A percentile compares a stretch with the other conserved stretches of the same genome.
phyloP scores from a whole-genome alignment of 2,888 invertebrate species.

The Crossocerus cetratus region DNA sequence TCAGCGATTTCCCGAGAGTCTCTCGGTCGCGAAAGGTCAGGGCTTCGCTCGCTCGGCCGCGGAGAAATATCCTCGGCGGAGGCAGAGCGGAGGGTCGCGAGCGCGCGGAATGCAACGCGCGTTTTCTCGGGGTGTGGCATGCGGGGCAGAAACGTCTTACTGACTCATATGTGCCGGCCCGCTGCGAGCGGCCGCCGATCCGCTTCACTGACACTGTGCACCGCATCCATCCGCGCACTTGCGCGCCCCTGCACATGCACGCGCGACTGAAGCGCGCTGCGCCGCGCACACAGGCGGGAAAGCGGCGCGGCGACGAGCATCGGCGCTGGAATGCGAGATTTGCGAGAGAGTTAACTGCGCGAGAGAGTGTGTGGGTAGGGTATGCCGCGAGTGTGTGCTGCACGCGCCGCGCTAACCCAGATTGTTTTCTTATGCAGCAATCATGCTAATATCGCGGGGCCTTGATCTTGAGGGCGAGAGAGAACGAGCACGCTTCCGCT shows the following conservation, averaged over 20 bases:
- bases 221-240: not conserved
- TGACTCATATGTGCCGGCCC: constrained; percentile 62
- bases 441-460: constrained; percentile 60
- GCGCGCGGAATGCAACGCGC: constrained; percentile 65
- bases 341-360: not conserved
- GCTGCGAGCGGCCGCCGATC: constrained; percentile 28
- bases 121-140: constrained; percentile 63
- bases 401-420: constrained; percentile 58
- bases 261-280: not conserved
- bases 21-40: constrained; percentile 1
- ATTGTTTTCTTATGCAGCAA: constrained; percentile 61
- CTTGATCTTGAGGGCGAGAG: constrained; percentile 62
- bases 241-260: not conserved
- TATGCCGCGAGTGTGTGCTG: not conserved
- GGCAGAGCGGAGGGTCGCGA: constrained; percentile 38
- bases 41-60: constrained; percentile 29
- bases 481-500: not conserved
- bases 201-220: constrained; percentile 17
- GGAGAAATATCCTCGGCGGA: constrained; percentile 9
- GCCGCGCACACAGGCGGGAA: not conserved
- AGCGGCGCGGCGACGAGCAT: not conserved
- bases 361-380: not conserved
- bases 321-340: not conserved
- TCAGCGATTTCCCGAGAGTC: no score
- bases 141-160: constrained; percentile 63